Conservation (phyloP, 2,797 vertebrate genomes). For the Micromesistius poutassou region DNA sequence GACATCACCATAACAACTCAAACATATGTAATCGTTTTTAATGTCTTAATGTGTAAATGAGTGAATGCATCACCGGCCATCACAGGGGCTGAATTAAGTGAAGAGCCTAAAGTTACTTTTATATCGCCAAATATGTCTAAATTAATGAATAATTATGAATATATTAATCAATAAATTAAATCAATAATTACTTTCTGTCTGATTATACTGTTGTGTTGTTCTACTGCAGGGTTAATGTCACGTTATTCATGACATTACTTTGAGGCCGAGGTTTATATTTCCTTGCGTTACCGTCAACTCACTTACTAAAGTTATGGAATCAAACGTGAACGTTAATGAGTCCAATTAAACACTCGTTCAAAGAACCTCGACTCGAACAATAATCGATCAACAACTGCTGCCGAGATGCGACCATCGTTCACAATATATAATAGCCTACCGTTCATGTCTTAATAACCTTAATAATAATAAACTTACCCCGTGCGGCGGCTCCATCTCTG, state of each 20-base stretch:
- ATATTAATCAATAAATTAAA: background rate
- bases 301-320: background rate
- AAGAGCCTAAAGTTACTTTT: background rate
- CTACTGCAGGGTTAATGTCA: background rate
- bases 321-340: background rate
- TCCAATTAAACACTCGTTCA: background rate
- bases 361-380: background rate
- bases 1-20: background rate
- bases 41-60: background rate
- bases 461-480: conserved; percentile 67
- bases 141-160: background rate
- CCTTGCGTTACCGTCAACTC: background rate
- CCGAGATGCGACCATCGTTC: background rate
- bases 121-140: background rate
- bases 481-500: conserved; percentile 61
- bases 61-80: background rate
- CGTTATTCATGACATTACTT: background rate
- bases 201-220: background rate
- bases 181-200: background rate
- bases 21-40: background rate
- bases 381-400: background rate
- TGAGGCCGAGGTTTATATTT: background rate
- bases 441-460: conserved; percentile 38
- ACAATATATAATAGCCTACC: background rate
- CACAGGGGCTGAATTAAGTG: background rate